Percentiles rank a stretch among this genome's conserved stretches.
These are phyloP conservation scores for Phyto melanocephala DNA, from an alignment of 2,888 invertebrate genomes.

Conservation along the genomic window DNA sequence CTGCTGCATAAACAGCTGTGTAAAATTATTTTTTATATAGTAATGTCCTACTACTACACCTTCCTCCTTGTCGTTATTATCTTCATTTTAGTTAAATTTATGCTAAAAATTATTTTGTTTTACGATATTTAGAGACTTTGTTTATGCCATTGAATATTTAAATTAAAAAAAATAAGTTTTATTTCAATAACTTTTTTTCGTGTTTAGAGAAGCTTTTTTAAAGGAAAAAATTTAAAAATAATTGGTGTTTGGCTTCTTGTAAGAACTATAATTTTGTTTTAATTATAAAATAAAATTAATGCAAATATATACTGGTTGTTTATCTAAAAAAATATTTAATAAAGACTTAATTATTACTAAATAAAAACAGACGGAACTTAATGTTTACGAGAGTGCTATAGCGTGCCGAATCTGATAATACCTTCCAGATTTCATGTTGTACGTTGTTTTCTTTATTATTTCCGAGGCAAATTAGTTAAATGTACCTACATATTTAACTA, in stretches of 20 bases:
- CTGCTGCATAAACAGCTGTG: background rate
- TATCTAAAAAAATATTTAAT: constrained; percentile 48
- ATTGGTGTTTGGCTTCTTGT: constrained; percentile 34
- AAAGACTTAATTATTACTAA: constrained; percentile 41
- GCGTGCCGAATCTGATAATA: no score
- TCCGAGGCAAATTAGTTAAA: no score
- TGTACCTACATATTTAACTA: no score
- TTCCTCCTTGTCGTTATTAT: background rate
- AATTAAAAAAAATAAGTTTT: background rate
- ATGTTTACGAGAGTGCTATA: no score
- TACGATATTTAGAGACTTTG: constrained; percentile 5
- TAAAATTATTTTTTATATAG: background rate
- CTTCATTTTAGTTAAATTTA: background rate
- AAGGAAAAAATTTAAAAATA: no score
- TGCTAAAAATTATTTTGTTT: background rate
- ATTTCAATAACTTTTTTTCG: background rate
- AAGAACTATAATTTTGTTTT: constrained; percentile 17
- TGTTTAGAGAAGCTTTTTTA: background rate
- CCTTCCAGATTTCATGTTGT: no score
- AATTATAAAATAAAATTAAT: constrained; percentile 21
- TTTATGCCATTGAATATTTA: constrained; percentile 5
- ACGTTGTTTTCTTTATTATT: no score
- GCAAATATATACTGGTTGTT: constrained; percentile 44
- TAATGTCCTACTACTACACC: background rate
- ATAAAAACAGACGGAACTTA: no score